A percentile compares a stretch with the other conserved stretches of the same genome.
Conservation (phyloP, 2,888 invertebrate species). For the Drosophila affinis region DNA sequence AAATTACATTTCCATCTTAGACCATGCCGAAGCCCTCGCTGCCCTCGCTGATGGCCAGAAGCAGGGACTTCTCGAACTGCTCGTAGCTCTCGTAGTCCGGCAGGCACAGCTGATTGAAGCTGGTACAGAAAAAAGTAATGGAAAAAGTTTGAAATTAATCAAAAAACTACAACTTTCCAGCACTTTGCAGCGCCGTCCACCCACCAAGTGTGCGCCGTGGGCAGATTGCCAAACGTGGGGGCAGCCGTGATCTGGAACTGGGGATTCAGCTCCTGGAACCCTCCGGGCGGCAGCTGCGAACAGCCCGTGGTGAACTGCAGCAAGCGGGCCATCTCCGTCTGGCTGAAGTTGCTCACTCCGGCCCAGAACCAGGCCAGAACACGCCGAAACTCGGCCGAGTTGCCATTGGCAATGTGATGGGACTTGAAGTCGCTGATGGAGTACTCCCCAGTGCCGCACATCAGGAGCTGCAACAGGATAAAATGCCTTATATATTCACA, state of each 20-base stretch:
- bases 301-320: slow-evolving; percentile 97
- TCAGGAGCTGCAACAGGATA: slow-evolving; percentile 87
- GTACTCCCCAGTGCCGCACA: slow-evolving; percentile 97
- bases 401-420: slow-evolving; percentile 93
- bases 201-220: slow-evolving; percentile 97
- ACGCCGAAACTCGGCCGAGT: slow-evolving; percentile 91
- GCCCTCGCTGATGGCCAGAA: slow-evolving; percentile 97
- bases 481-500: slow-evolving; percentile 27
- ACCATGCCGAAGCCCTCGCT: slow-evolving; percentile 94
- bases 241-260: slow-evolving; percentile 96
- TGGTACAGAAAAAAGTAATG: slow-evolving; percentile 81
- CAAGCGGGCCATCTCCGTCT: slow-evolving; percentile 95
- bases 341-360: slow-evolving; percentile 93
- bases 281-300: slow-evolving; percentile 95
- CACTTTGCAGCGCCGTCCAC: slow-evolving; percentile 48
- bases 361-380: slow-evolving; percentile 96
- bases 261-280: slow-evolving; percentile 94
- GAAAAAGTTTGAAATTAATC: slow-evolving; percentile 59
- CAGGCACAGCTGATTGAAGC: slow-evolving; percentile 97
- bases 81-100: slow-evolving; percentile 98
- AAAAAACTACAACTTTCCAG: not conserved
- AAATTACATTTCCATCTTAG: slow-evolving; percentile 50
- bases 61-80: slow-evolving; percentile 94
- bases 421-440: slow-evolving; percentile 94
- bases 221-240: slow-evolving; percentile 94